A percentile compares a stretch with the other conserved stretches of the same genome.
These are phyloP conservation scores for Apaloderma vittatum DNA, from an alignment of 2,113 vertebrate genomes.

Conservation along the genomic window DNA sequence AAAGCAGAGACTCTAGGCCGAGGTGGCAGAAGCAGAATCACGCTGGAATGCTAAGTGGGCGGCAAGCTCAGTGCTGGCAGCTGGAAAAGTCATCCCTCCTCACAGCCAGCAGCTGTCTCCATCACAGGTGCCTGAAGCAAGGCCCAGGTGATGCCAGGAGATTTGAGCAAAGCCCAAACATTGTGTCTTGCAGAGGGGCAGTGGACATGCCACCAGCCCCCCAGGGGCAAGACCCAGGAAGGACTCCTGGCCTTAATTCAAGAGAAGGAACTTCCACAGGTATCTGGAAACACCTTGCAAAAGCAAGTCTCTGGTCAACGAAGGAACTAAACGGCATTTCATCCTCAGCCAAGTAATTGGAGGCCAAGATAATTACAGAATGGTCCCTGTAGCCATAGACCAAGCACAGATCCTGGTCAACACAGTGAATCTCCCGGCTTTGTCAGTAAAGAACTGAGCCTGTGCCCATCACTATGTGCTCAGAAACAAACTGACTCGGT, in stretches of 20 bases:
- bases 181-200: background rate
- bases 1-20: background rate
- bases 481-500: background rate
- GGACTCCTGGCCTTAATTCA: background rate
- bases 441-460: background rate
- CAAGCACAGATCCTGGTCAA: background rate
- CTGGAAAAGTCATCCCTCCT: background rate
- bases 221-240: background rate
- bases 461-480: background rate
- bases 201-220: background rate
- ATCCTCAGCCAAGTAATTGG: background rate
- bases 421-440: background rate
- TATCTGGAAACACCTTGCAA: background rate
- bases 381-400: background rate
- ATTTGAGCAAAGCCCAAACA: accelerated
- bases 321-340: background rate
- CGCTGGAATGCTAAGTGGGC: background rate
- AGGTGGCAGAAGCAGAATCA: background rate
- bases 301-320: background rate
- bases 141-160: background rate
- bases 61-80: background rate
- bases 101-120: background rate
- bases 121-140: background rate
- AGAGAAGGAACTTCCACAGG: background rate
- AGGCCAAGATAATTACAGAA: background rate